Evolutionary conservation across 2,797 vertebrate genomes (phyloP).

Genomic region (Denticeps clupeoides): DNA sequence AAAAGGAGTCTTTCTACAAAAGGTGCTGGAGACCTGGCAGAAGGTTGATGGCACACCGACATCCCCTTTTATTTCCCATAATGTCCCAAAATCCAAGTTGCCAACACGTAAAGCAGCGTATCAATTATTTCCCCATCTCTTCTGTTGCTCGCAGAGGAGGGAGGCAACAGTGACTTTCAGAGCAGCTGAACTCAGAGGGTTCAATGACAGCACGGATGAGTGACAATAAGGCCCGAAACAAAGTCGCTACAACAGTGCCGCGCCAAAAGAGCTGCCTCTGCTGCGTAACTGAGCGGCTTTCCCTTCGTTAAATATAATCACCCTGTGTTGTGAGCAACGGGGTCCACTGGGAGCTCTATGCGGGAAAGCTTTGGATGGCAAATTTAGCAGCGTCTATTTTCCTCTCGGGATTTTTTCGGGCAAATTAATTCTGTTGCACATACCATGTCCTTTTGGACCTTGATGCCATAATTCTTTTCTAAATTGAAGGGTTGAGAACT

Average conservation of each 20-base stretch:
- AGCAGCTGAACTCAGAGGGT: constrained; percentile 40
- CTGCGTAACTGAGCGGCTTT: constrained; percentile 35
- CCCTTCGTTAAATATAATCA: constrained; percentile 63
- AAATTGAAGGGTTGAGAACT: neutral
- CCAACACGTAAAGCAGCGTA: constrained; percentile 36
- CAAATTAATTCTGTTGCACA: constrained; percentile 20
- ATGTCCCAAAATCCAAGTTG: constrained; percentile 44
- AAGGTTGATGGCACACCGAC: constrained; percentile 32
- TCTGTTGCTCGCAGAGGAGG: constrained; percentile 24
- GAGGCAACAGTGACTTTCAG: constrained; percentile 49
- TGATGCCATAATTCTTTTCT: neutral
- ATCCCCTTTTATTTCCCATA: constrained; percentile 41
- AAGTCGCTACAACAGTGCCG: constrained; percentile 38
- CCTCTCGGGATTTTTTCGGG: constrained; percentile 30
- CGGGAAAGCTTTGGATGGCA: constrained; percentile 41
- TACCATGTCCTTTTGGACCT: neutral
- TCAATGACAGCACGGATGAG: constrained; percentile 47
- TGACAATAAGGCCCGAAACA: constrained; percentile 43
- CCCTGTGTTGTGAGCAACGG: constrained; percentile 42
- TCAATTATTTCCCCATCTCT: constrained; percentile 52
- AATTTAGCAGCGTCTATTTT: constrained; percentile 44
- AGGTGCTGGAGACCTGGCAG: too few relatives aligned
- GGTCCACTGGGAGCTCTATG: constrained; percentile 47
- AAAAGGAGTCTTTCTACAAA: neutral
- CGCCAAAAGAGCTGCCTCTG: too few relatives aligned